Conservation (phyloP, 2,797 vertebrate genomes). For the Tangara arthus region DNA sequence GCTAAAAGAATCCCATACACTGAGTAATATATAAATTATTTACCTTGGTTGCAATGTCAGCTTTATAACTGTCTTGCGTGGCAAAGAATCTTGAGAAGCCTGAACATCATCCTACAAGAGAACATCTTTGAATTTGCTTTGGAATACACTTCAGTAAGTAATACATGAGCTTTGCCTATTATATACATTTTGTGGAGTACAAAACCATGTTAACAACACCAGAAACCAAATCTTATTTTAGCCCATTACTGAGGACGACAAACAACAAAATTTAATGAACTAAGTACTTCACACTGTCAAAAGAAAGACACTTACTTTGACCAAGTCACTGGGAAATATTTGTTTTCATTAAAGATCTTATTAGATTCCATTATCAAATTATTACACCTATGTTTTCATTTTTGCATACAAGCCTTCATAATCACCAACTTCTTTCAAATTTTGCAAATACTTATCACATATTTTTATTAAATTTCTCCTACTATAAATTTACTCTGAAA, state of each 20-base stretch:
- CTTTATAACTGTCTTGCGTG: slow-evolving; percentile 77
- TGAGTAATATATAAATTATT: neutral
- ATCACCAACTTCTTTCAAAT: neutral
- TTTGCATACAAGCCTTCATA: neutral
- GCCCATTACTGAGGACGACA: accelerated
- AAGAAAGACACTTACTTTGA: neutral
- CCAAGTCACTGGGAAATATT: neutral
- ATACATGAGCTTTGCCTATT: neutral
- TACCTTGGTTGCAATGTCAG: slow-evolving; percentile 83
- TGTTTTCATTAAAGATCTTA: neutral
- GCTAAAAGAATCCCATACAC: neutral
- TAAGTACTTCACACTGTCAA: neutral
- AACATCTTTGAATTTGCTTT: slow-evolving; percentile 48
- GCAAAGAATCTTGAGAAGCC: slow-evolving; percentile 84
- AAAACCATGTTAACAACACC: neutral
- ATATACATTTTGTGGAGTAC: neutral
- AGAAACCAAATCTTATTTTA: neutral
- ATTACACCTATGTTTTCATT: neutral
- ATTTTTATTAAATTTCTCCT: neutral
- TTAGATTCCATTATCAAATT: neutral
- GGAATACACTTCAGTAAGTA: neutral
- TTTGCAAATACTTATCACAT: neutral
- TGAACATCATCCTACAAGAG: slow-evolving; percentile 82
- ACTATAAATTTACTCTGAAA: neutral
- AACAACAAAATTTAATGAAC: neutral